Evolutionary conservation across 1,140 invertebrate genomes (phyloP), one percentile per base, ranked within the genome.

Genomic region (Drosophila pseudoobscura): DNA sequence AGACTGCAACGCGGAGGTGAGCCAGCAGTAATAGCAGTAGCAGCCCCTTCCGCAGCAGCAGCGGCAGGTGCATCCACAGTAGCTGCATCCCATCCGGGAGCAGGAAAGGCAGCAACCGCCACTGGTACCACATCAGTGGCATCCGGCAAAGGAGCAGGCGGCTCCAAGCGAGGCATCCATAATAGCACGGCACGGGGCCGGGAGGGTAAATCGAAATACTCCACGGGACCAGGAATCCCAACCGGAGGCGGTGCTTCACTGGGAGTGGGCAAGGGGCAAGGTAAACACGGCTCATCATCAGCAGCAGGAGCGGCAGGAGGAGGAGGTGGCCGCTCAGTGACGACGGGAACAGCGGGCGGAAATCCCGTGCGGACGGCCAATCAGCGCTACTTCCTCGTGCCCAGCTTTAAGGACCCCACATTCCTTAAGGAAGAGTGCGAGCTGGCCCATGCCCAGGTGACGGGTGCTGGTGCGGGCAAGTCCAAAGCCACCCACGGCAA

Each of bases 391-490:
- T 91, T 91, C 24, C 61, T 90, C 11, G 60, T 91, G 2, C 68
- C 87, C 45, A 77, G 60, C 53, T 91, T 74, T 64, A 80, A 89
- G 65, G 89, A 91, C 75, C 74, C 82, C 29, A 79, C 74, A 20
- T 91, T 91, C 50, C 69, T 91, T 0, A 90, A 89, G 72, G 82
- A 75, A 49, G 91, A 91, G 68, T 91, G 88, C 62, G 91, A 89
- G 43, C 54, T 91, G 72, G 91, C 91, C n/a, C 84, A 88, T 52
- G 77, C 89, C n/a, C 91, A 90, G 75, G 78, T 91, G 62, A 66
- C 75, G 9, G 9, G 59, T 39, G 35, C 46, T 20, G 24, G 20
- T 31, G 24, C 62, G 26, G 49, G 44, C 58, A 69, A 51, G 1
- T 56, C n/a, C 26, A 75, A 59, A 31, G n/a, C n/a, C 43, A 24